These are phyloP conservation scores for Diploptera punctata DNA, from an alignment of 2,888 invertebrate species.

Conservation along the genomic window DNA sequence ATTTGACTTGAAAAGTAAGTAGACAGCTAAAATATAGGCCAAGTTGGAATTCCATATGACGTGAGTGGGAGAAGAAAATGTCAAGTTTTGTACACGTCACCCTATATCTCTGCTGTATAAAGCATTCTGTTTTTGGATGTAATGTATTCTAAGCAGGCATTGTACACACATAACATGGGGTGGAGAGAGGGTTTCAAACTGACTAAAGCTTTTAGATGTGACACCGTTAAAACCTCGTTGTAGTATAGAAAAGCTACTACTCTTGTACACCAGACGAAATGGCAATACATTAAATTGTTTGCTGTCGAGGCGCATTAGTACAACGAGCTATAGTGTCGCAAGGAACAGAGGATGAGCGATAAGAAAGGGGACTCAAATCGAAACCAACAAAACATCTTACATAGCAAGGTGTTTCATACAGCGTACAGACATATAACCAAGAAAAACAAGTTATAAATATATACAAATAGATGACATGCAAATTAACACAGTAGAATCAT, in stretches of 20 bases:
- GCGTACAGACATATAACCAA: no score
- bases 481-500: no score
- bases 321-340: not conserved
- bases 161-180: slow-evolving; percentile 27
- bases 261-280: slow-evolving; percentile 15
- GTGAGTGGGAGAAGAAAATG: not conserved
- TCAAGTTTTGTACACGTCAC: slow-evolving; percentile 17
- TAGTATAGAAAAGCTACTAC: slow-evolving; percentile 15
- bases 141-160: slow-evolving; percentile 30
- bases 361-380: no score
- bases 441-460: no score
- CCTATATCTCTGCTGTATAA: slow-evolving; percentile 19
- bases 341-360: not conserved
- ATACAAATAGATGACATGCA: no score
- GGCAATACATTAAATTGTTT: slow-evolving; percentile 30
- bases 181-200: slow-evolving; percentile 6
- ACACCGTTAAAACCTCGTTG: slow-evolving; percentile 28
- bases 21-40: no score
- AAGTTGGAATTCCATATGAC: no score
- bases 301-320: slow-evolving; percentile 21
- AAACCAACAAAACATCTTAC: no score
- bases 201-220: slow-evolving; percentile 28
- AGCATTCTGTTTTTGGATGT: slow-evolving; percentile 27
- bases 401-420: no score
- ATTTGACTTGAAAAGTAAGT: no score